Conservation (phyloP, 2,113 vertebrate species). For the Corythornis cristatus region DNA sequence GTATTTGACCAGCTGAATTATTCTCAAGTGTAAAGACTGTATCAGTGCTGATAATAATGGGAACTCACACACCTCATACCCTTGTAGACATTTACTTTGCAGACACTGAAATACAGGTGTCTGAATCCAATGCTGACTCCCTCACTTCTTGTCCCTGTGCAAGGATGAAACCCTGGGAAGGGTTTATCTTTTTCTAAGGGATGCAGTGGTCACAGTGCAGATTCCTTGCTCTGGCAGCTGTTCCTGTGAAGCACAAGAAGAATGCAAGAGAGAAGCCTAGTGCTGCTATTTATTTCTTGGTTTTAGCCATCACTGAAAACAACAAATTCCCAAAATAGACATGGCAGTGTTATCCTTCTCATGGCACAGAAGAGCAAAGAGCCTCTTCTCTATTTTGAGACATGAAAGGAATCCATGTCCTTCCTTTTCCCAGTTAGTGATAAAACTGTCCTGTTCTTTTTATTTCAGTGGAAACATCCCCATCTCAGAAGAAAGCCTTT, state of each 20-base stretch:
- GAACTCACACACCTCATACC: not conserved
- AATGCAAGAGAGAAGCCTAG: not conserved
- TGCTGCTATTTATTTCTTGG: conserved; percentile 34
- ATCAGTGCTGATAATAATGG: not conserved
- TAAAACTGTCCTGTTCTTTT: not conserved
- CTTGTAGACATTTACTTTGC: not conserved
- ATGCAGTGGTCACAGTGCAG: not conserved
- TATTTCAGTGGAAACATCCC: not conserved
- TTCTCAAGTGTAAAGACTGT: not conserved
- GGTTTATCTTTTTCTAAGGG: not conserved
- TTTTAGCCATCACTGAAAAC: conserved; percentile 20
- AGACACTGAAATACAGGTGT: not conserved
- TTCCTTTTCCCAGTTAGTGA: not conserved
- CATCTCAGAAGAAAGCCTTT: not conserved
- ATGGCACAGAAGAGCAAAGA: not conserved
- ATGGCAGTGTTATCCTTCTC: not conserved
- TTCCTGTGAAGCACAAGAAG: not conserved
- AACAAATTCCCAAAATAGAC: not conserved
- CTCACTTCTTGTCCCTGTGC: not conserved
- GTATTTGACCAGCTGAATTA: conserved; percentile 7
- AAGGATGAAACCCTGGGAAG: not conserved
- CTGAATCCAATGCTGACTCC: not conserved
- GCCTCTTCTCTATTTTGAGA: conserved; percentile 1
- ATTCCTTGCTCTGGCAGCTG: conserved; percentile 14
- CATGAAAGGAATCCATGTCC: not conserved